phyloP scores from a whole-genome alignment of 1,140 invertebrate species.

The Drosophila orena region DNA sequence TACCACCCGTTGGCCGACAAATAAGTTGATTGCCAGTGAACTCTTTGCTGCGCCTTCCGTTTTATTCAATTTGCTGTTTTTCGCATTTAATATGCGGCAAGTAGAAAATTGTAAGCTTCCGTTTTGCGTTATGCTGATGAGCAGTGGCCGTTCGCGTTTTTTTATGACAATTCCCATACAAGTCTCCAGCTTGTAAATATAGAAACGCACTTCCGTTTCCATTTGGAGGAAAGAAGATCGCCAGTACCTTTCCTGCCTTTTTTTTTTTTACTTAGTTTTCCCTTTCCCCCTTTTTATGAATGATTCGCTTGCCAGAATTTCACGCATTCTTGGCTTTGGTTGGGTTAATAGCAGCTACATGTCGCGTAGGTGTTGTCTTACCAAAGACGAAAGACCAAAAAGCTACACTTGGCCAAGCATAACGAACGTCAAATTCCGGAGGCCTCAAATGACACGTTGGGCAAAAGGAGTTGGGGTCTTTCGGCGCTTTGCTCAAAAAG shows the following conservation, averaged over 20 bases:
- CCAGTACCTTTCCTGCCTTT: background rate
- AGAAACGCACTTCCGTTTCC: constrained; percentile 74
- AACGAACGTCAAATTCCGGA: constrained; percentile 60
- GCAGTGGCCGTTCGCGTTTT: constrained; percentile 15
- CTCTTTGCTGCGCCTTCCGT: constrained; percentile 14
- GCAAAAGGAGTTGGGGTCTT: constrained; percentile 10
- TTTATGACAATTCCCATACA: constrained; percentile 68
- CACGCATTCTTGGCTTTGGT: constrained; percentile 59
- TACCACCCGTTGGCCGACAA: constrained; percentile 57
- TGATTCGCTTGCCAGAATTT: constrained; percentile 68
- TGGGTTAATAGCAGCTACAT: constrained; percentile 31
- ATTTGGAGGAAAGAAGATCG: constrained; percentile 49
- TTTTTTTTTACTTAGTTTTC: constrained; percentile 4
- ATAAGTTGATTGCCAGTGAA: constrained; percentile 28
- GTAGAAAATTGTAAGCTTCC: constrained; percentile 80
- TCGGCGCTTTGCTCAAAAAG: constrained; percentile 53
- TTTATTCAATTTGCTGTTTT: constrained; percentile 32
- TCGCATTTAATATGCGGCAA: constrained; percentile 70
- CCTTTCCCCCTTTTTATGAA: constrained; percentile 51
- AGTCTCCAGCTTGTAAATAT: constrained; percentile 56
- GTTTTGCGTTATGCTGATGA: constrained; percentile 69
- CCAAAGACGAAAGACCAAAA: constrained; percentile 55
- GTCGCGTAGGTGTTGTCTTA: constrained; percentile 67
- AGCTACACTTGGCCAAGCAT: constrained; percentile 75
- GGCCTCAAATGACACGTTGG: constrained; percentile 36